phyloP scores from a whole-genome alignment of 2,797 vertebrate genomes.

The Macropus fuliginosus region DNA sequence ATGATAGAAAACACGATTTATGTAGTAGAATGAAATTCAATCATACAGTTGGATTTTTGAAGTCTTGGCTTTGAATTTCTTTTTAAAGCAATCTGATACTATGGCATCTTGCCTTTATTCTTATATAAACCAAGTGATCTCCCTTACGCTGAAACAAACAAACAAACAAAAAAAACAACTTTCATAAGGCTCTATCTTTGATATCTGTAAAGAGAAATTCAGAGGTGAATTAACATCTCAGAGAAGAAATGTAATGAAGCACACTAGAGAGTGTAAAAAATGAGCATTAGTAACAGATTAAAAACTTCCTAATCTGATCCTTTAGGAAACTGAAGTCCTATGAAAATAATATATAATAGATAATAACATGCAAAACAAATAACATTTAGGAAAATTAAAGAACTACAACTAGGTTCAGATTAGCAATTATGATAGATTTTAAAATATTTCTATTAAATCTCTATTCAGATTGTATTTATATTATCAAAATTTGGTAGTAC shows the following conservation, averaged over 20 bases:
- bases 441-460: background rate
- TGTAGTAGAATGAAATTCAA: constrained; percentile 40
- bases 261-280: constrained; percentile 27
- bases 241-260: background rate
- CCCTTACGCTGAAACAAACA: constrained; percentile 32
- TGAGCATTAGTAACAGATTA: constrained; percentile 24
- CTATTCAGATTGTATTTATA: background rate
- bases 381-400: constrained; percentile 55
- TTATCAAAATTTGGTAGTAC: background rate
- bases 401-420: constrained; percentile 44
- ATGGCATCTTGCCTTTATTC: constrained; percentile 48
- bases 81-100: constrained; percentile 34
- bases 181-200: constrained; percentile 37
- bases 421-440: constrained; percentile 29
- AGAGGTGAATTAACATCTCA: background rate
- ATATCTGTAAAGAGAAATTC: constrained; percentile 31
- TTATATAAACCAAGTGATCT: constrained; percentile 25
- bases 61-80: constrained; percentile 41
- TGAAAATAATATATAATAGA: constrained; percentile 42
- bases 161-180: constrained; percentile 18
- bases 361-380: background rate
- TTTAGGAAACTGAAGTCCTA: background rate
- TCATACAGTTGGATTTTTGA: constrained; percentile 39
- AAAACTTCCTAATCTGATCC: constrained; percentile 11
- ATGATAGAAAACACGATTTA: constrained; percentile 40